Conservation (phyloP, 2,113 vertebrate genomes). For the Xiphophorus hellerii region DNA sequence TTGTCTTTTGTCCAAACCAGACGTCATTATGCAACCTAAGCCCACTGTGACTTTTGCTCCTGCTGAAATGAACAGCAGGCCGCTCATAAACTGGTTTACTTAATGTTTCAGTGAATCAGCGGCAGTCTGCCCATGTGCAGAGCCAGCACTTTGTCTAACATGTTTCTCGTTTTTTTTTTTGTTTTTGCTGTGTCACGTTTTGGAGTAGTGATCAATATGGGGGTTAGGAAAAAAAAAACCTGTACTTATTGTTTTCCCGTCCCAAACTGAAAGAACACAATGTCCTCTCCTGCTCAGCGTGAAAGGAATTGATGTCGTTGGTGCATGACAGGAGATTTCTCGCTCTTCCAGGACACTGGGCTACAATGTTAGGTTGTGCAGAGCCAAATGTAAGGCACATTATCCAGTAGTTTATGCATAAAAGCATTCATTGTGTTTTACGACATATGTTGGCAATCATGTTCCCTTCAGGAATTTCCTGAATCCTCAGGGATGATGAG, state of each 20-base stretch:
- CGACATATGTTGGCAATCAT: constrained; percentile 25
- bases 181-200: background rate
- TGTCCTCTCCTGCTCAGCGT: constrained; percentile 18
- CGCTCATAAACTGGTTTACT: constrained; percentile 5
- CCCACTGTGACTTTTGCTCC: background rate
- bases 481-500: constrained; percentile 1
- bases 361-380: background rate
- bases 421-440: constrained; percentile 35
- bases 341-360: background rate
- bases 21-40: background rate
- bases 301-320: constrained; percentile 12
- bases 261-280: constrained; percentile 32
- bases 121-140: background rate
- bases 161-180: background rate
- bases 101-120: constrained; percentile 14
- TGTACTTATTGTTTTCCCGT: constrained; percentile 13
- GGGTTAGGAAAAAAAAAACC: background rate
- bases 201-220: background rate
- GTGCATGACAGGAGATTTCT: constrained; percentile 13
- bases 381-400: constrained; percentile 5
- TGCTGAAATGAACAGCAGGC: background rate
- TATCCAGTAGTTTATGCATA: constrained; percentile 11
- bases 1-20: background rate
- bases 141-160: background rate
- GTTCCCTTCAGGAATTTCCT: constrained; percentile 7